Evolutionary conservation across 2,797 vertebrate species (phyloP).

Genomic region (Alca torda): DNA sequence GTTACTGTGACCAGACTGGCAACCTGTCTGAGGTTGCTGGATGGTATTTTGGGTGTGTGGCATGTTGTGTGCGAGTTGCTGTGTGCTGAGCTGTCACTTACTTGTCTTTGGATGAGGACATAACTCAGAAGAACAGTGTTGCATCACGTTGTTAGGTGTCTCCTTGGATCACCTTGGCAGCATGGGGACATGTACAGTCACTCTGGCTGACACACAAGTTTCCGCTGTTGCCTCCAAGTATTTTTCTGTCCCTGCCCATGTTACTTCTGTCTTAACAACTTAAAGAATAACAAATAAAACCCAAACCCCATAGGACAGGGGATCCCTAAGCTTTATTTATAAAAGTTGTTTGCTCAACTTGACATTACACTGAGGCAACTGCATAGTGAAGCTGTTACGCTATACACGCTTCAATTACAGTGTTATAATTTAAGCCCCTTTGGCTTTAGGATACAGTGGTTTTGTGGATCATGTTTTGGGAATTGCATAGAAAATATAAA

Average conservation of each 20-base stretch:
- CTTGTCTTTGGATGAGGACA: fast-evolving
- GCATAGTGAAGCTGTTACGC: neutral
- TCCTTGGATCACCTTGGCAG: neutral
- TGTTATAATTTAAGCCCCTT: neutral
- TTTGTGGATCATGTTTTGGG: neutral
- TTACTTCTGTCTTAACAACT: neutral
- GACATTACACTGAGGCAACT: neutral
- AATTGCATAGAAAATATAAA: neutral
- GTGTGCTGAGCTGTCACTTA: neutral
- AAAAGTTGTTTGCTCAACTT: neutral
- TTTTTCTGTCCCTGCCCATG: neutral
- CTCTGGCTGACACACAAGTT: neutral
- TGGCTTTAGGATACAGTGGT: neutral
- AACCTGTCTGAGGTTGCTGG: neutral
- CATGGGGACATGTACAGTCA: fast-evolving
- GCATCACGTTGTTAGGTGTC: fast-evolving
- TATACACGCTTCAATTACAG: neutral
- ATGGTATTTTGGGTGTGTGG: neutral
- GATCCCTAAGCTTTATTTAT: neutral
- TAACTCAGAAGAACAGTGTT: neutral
- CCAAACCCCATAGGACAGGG: neutral
- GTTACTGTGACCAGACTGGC: neutral
- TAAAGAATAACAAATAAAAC: neutral
- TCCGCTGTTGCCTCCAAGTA: neutral
- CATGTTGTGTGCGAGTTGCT: fast-evolving